Conservation (phyloP, 2,797 vertebrate species). For the Podargus strigoides region DNA sequence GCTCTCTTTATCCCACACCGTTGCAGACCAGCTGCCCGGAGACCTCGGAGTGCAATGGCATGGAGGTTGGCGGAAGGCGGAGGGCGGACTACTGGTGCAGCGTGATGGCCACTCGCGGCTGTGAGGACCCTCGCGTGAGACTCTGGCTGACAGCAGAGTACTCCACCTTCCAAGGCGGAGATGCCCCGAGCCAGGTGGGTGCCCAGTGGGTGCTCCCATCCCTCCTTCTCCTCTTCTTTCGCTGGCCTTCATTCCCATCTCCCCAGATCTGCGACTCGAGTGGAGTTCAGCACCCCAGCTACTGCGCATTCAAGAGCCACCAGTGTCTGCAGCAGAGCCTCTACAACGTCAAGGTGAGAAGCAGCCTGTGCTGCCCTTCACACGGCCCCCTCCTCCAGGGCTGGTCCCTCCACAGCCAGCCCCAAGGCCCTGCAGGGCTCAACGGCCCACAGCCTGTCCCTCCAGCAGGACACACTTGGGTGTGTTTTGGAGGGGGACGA, state of each 20-base stretch:
- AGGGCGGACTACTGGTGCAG: conserved; percentile 70
- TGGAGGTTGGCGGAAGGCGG: conserved; percentile 1
- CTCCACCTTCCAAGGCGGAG: conserved; percentile 7
- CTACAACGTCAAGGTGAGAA: conserved; percentile 61
- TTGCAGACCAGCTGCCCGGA: conserved; percentile 9
- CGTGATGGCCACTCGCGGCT: conserved; percentile 61
- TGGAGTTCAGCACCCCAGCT: conserved; percentile 64
- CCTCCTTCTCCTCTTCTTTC: background rate
- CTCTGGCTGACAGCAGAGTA: conserved; percentile 70
- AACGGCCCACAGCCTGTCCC: background rate
- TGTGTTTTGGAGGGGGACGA: background rate
- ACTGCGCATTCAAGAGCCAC: conserved; percentile 74
- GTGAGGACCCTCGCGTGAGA: conserved; percentile 56
- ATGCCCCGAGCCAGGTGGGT: conserved; percentile 46
- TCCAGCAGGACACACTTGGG: background rate
- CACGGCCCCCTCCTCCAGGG: background rate
- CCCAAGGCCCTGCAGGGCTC: background rate
- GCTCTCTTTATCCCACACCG: background rate
- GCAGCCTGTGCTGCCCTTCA: background rate
- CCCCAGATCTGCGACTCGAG: conserved; percentile 70
- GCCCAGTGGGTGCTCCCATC: background rate
- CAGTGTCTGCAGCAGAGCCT: conserved; percentile 65
- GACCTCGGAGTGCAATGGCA: background rate
- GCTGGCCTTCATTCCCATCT: background rate
- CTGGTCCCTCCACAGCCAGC: background rate